Percentiles rank a stretch among this genome's conserved stretches.
phyloP scores from a whole-genome alignment of 1,140 invertebrate genomes.

The Brachionus plicatilis region DNA sequence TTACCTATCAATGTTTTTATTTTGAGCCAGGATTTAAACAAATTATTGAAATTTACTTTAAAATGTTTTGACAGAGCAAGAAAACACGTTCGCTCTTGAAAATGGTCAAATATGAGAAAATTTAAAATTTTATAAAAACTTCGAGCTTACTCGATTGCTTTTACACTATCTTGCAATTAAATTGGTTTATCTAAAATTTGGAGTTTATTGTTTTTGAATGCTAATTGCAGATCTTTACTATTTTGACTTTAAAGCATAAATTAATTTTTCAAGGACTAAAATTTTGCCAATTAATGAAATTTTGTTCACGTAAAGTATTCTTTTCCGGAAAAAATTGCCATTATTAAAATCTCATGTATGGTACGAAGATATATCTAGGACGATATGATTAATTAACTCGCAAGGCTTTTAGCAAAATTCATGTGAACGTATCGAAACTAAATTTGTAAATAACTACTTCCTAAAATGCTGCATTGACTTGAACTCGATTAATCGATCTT shows the following conservation, averaged over 20 bases:
- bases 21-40: not conserved
- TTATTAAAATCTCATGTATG: not conserved
- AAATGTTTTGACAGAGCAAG: not conserved
- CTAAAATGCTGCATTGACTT: not conserved
- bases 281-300: not conserved
- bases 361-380: slow-evolving; percentile 31
- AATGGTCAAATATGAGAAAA: not conserved
- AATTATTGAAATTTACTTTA: not conserved
- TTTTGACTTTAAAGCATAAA: not conserved
- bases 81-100: not conserved
- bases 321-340: slow-evolving; percentile 15
- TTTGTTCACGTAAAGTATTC: not conserved
- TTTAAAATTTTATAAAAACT: not conserved
- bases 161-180: not conserved
- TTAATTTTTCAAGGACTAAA: not conserved
- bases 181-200: not conserved
- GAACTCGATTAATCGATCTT: not conserved
- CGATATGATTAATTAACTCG: slow-evolving; percentile 32
- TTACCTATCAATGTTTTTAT: not conserved
- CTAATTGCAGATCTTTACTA: not conserved
- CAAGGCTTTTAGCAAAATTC: not conserved
- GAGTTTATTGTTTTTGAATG: not conserved
- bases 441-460: slow-evolving; percentile 10
- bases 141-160: not conserved
- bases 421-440: not conserved